phyloP scores from a whole-genome alignment of 1,140 invertebrate genomes.

The Gryllus bimaculatus region DNA sequence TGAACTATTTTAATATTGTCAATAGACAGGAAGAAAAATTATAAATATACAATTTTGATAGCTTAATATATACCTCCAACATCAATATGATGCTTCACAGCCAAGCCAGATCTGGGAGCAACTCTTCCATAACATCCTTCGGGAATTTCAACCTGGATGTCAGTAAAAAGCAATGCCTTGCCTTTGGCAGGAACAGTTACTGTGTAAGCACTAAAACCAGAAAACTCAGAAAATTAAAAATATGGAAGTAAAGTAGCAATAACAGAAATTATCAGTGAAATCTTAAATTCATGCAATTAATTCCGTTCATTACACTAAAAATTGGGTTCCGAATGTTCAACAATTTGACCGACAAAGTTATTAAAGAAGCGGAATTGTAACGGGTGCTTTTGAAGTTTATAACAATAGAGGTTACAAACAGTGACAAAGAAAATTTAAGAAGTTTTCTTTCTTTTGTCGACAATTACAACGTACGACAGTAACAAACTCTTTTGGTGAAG shows the following conservation, averaged over 20 bases:
- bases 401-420: not conserved
- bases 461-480: too few relatives aligned
- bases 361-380: too few relatives aligned
- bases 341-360: too few relatives aligned
- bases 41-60: too few relatives aligned
- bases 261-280: conserved; percentile 20
- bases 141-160: conserved; percentile 79
- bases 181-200: conserved; percentile 69
- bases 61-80: conserved; percentile 58
- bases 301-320: not conserved
- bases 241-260: conserved; percentile 11
- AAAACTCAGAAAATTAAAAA: conserved; percentile 13
- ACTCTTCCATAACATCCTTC: conserved; percentile 89
- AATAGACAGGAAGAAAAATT: too few relatives aligned
- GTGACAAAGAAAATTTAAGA: not conserved
- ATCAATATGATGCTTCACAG: conserved; percentile 92
- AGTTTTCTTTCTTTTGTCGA: too few relatives aligned
- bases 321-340: not conserved
- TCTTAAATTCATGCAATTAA: not conserved
- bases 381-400: too few relatives aligned
- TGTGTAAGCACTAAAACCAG: conserved; percentile 70
- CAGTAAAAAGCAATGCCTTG: conserved; percentile 82
- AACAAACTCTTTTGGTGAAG: too few relatives aligned
- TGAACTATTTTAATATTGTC: too few relatives aligned
- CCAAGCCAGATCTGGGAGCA: conserved; percentile 91